Conservation (phyloP, 2,797 vertebrate species). For the Neopelma chrysocephalum region DNA sequence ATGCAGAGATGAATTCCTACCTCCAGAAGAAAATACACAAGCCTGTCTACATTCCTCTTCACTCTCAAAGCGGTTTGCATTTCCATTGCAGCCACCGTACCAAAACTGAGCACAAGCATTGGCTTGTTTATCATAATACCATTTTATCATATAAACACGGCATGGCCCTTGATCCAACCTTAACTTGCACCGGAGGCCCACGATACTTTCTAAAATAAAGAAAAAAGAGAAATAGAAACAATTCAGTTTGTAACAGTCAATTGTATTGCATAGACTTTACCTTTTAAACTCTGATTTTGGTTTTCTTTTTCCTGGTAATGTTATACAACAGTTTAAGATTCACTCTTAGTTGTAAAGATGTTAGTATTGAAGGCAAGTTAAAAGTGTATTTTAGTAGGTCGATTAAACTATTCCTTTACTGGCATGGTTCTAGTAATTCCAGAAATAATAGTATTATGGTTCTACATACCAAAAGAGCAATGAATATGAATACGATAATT, state of each 20-base stretch:
- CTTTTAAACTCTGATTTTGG: not conserved
- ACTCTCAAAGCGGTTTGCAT: conserved; percentile 84
- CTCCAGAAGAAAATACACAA: conserved; percentile 77
- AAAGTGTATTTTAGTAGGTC: not conserved
- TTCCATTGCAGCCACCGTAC: conserved; percentile 86
- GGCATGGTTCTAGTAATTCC: not conserved
- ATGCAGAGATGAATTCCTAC: conserved; percentile 43
- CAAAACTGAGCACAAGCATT: conserved; percentile 91
- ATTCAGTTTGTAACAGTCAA: not conserved
- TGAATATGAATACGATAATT: not conserved
- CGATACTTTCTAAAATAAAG: conserved; percentile 52
- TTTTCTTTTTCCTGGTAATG: not conserved
- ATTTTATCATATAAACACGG: conserved; percentile 80
- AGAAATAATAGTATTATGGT: not conserved
- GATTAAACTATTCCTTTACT: not conserved
- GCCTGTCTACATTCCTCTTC: conserved; percentile 83
- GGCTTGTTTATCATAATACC: conserved; percentile 88
- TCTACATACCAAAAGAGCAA: not conserved
- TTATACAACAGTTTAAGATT: not conserved
- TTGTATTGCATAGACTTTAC: not conserved
- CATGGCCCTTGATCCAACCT: conserved; percentile 83
- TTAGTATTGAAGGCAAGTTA: not conserved
- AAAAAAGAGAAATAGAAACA: not conserved
- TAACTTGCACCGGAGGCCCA: conserved; percentile 74
- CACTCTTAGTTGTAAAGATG: not conserved